Conservation (phyloP, 2,888 invertebrate species). For the Noctua janthe region DNA sequence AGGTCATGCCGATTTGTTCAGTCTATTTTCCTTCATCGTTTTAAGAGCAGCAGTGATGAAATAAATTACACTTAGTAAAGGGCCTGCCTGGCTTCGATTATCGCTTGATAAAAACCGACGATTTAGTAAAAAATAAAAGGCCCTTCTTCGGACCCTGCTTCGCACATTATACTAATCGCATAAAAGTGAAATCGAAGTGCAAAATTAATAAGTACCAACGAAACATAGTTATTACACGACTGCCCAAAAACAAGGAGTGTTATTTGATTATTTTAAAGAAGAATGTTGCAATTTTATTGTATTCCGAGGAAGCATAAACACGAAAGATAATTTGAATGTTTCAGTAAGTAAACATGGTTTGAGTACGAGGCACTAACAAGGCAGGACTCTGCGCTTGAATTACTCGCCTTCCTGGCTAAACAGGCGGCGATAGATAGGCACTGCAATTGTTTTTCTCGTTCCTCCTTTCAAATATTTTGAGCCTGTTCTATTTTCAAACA, state of each 20-base stretch:
- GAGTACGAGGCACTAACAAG: conserved; percentile 56
- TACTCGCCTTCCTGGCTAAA: conserved; percentile 63
- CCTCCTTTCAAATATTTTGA: conserved; percentile 54
- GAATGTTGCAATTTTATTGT: not conserved
- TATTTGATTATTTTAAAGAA: not conserved
- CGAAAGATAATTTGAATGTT: not conserved
- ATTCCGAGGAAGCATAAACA: not conserved
- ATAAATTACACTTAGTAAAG: not conserved
- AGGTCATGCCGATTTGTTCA: too few species aligned
- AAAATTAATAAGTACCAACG: not conserved
- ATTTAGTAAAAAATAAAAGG: too few species aligned
- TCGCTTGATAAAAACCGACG: too few species aligned
- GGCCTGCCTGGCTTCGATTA: not conserved
- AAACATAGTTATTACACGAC: not conserved
- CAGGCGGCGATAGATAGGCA: not conserved
- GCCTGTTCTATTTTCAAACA: not conserved
- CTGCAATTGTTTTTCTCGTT: conserved; percentile 66
- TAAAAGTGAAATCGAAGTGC: not conserved
- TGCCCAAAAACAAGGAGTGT: not conserved
- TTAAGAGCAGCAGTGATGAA: too few species aligned
- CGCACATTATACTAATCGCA: not conserved
- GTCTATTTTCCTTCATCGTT: not conserved
- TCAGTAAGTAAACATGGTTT: not conserved
- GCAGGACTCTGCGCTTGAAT: conserved; percentile 67
- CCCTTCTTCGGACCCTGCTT: not conserved